phyloP scores from a whole-genome alignment of 2,888 invertebrate species.

The Autographa pulchrina region DNA sequence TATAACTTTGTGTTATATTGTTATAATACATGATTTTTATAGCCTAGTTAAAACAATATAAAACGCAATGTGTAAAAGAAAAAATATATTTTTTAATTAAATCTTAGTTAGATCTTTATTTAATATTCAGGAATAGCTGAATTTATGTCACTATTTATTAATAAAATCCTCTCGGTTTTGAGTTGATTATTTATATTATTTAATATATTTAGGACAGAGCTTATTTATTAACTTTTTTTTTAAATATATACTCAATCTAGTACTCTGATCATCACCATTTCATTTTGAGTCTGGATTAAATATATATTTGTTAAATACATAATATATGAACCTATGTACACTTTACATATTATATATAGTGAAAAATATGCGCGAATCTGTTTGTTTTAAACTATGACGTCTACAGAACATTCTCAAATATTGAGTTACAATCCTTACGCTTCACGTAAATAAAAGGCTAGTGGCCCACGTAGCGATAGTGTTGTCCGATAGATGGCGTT shows the following conservation, averaged over 20 bases:
- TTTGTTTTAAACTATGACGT: slow-evolving; percentile 37
- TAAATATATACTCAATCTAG: background rate
- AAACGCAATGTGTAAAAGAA: background rate
- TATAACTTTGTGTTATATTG: background rate
- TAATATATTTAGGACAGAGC: background rate
- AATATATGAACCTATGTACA: slow-evolving; percentile 27
- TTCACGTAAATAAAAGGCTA: slow-evolving; percentile 51
- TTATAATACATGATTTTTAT: background rate
- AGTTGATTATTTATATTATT: background rate
- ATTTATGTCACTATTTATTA: background rate
- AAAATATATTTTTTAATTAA: background rate
- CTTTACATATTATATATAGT: slow-evolving; percentile 28
- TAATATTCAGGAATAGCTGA: background rate
- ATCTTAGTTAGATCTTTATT: background rate
- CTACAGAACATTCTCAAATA: slow-evolving; percentile 75
- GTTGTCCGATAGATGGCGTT: background rate
- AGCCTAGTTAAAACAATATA: background rate
- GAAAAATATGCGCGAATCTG: slow-evolving; percentile 67
- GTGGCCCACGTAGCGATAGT: slow-evolving; percentile 34
- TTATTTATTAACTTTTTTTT: background rate
- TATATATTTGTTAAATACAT: slow-evolving; percentile 7
- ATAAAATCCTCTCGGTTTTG: background rate
- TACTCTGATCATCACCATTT: background rate
- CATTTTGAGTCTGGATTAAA: background rate
- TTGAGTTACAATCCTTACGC: slow-evolving; percentile 78